Percentiles rank a stretch among this genome's conserved stretches.
These are phyloP conservation scores for Morinoia aosen DNA, from an alignment of 2,888 invertebrate genomes.

Conservation along the genomic window DNA sequence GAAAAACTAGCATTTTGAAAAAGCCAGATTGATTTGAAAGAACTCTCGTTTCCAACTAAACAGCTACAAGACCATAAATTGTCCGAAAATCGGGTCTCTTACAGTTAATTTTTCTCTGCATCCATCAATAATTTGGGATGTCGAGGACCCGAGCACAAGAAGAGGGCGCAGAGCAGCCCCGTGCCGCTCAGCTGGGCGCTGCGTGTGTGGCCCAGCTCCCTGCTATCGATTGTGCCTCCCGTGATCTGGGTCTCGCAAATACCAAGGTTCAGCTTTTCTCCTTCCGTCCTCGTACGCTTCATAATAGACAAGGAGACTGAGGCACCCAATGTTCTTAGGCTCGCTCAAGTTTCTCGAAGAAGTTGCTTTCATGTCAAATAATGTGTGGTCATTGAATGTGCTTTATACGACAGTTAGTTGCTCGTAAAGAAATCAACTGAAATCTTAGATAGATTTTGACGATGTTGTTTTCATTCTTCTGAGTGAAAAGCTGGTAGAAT, in stretches of 20 bases:
- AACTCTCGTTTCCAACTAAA: too few relatives aligned
- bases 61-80: too few relatives aligned
- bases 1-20: too few relatives aligned
- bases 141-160: background rate
- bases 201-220: background rate
- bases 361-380: background rate
- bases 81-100: too few relatives aligned
- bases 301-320: background rate
- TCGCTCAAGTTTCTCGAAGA: background rate
- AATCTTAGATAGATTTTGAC: background rate
- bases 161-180: background rate
- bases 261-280: background rate
- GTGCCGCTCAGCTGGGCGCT: background rate
- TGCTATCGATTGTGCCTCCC: background rate
- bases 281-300: background rate
- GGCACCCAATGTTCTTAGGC: background rate
- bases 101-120: too few relatives aligned
- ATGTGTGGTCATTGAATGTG: background rate
- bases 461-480: background rate
- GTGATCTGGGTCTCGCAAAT: background rate
- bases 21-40: too few relatives aligned
- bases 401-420: background rate
- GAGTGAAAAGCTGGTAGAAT: background rate
- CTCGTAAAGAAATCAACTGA: background rate
- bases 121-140: too few relatives aligned